These are phyloP conservation scores for Zaprionus ornatus DNA, from an alignment of 1,140 invertebrate species.

Conservation along the genomic window DNA sequence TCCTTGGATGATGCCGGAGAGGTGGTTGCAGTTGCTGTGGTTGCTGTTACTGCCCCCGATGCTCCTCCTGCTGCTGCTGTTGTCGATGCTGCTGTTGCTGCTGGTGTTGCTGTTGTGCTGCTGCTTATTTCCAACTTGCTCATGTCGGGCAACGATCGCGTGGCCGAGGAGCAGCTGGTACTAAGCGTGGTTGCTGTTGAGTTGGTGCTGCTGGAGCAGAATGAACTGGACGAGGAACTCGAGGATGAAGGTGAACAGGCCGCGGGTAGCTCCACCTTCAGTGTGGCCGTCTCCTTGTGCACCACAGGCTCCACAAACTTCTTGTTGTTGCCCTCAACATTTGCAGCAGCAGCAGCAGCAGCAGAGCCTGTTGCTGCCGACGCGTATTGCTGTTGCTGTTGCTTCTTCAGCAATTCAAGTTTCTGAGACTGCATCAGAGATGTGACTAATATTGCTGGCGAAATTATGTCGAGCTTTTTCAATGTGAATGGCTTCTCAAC, in stretches of 20 bases:
- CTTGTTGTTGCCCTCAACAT: conserved; percentile 16
- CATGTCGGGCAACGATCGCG: conserved; percentile 77
- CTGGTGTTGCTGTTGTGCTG: conserved; percentile 12
- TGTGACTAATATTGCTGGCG: not conserved
- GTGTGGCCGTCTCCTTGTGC: conserved; percentile 60
- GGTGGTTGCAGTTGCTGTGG: not conserved
- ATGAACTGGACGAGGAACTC: conserved; percentile 63
- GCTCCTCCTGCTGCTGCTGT: conserved; percentile 50
- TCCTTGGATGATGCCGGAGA: conserved; percentile 43
- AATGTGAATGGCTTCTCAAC: conserved; percentile 65
- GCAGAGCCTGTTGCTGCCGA: conserved; percentile 13
- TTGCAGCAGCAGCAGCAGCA: not conserved
- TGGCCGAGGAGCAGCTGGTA: conserved; percentile 61
- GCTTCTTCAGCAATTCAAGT: conserved; percentile 43
- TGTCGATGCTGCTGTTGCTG: not conserved
- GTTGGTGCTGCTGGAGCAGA: conserved; percentile 55
- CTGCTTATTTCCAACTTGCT: conserved; percentile 78
- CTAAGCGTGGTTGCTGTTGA: conserved; percentile 40
- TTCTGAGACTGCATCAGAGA: conserved; percentile 27
- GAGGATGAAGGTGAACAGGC: conserved; percentile 75
- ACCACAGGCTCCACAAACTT: conserved; percentile 66
- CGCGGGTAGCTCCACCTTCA: conserved; percentile 70
- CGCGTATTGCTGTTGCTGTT: conserved; percentile 33
- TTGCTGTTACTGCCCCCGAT: not conserved
- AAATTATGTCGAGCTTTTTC: conserved; percentile 40